Evolutionary conservation across 2,113 vertebrate species (phyloP).

Genomic region (Gallinago jamesoni): DNA sequence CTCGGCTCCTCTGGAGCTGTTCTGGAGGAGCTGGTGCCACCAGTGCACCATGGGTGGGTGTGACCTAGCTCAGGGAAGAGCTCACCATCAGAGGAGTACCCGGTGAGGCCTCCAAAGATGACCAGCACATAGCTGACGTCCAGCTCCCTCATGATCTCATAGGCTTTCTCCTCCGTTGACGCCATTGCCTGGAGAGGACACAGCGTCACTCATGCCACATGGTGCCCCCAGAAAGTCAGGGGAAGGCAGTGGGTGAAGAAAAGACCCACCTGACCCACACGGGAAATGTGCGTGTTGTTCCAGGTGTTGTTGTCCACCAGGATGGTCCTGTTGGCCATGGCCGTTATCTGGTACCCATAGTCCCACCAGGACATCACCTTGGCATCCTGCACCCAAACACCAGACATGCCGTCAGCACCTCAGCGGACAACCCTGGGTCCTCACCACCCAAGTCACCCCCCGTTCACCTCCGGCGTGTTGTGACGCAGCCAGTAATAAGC

Average conservation of each 20-base stretch:
- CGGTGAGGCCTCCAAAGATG: constrained; percentile 96
- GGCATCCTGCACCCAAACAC: constrained; percentile 81
- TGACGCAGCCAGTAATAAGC: constrained; percentile 98
- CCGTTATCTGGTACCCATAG: constrained; percentile 98
- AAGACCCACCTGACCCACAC: constrained; percentile 90
- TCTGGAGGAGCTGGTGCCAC: background rate
- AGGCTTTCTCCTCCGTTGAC: constrained; percentile 94
- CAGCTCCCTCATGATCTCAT: constrained; percentile 98
- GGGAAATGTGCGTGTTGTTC: constrained; percentile 99
- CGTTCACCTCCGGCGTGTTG: constrained; percentile 92
- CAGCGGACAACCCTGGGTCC: fast-evolving
- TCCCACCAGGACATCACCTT: constrained; percentile 99
- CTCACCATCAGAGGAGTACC: constrained; percentile 96
- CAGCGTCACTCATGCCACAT: fast-evolving
- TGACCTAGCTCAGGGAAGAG: background rate
- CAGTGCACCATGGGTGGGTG: fast-evolving
- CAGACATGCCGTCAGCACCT: fast-evolving
- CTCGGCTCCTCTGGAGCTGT: background rate
- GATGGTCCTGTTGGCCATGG: constrained; percentile 98
- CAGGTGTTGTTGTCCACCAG: constrained; percentile 99
- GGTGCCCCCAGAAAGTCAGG: background rate
- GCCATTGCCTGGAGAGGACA: constrained; percentile 88
- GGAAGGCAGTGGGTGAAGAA: fast-evolving
- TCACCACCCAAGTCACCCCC: fast-evolving
- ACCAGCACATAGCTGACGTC: constrained; percentile 98